Evolutionary conservation across 2,797 vertebrate species (phyloP).

Genomic region (Hafferia zeledoni): DNA sequence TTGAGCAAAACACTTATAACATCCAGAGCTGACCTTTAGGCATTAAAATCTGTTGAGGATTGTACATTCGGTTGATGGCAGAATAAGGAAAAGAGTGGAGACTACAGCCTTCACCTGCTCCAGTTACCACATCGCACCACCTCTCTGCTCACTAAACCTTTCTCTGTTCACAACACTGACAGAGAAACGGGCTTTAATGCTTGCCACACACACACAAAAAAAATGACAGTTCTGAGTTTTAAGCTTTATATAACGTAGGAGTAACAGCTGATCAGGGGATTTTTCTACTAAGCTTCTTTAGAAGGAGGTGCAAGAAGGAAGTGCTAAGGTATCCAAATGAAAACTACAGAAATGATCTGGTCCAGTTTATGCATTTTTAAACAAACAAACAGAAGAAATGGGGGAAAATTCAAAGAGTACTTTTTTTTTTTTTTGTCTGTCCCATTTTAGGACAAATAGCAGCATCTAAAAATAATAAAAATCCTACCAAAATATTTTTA

Average conservation of each 20-base stretch:
- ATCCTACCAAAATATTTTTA: background rate
- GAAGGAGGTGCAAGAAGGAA: background rate
- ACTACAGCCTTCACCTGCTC: background rate
- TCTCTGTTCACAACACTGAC: background rate
- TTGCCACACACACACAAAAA: background rate
- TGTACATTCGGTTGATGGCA: background rate
- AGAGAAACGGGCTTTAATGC: background rate
- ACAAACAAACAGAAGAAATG: background rate
- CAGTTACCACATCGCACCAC: rapidly evolving
- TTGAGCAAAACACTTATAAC: background rate
- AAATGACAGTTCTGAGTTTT: background rate
- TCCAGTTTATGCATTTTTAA: background rate
- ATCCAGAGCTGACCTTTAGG: background rate
- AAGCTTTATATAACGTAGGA: background rate
- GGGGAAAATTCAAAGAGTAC: background rate
- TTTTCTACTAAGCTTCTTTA: background rate
- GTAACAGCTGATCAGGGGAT: background rate
- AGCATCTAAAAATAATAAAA: background rate
- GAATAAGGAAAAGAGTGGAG: background rate
- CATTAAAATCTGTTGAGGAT: background rate
- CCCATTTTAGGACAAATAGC: background rate
- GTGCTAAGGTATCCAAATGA: background rate
- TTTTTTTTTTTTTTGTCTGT: background rate
- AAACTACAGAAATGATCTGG: background rate
- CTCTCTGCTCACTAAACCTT: background rate